Evolutionary conservation across 2,113 vertebrate species (phyloP), one percentile per base, ranked within the genome.

Genomic region (Dryoscopus gambensis): DNA sequence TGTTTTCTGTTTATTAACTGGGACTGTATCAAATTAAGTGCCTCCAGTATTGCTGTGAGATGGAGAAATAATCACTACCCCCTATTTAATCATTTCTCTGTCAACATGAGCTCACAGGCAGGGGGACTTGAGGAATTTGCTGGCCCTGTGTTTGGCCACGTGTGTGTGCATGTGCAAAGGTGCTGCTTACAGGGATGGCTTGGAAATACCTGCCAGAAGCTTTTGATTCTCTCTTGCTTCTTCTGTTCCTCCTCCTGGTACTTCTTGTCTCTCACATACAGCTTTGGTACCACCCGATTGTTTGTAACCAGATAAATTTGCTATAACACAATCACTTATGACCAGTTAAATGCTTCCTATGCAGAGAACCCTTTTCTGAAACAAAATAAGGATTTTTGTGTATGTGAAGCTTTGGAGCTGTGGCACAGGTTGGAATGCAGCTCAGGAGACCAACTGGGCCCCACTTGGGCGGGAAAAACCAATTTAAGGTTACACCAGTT

Each of bases 1-100:
- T 91, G 33, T 63, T 65, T 81, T 70, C 82, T 84, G 74, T 87
- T 95, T 93, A 93, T 95, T 92, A 95, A 56, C 78, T 68, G 86
- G 79, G 82, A 62, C 78, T 90, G 62, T 95, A 87, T 95, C 70
- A 84, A 85, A 89, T 87, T 50, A 84, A 85, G 74, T 50, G 90
- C 35, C 75, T 64, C 44, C 59, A 71, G 57, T 33, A 15, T 39
- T 59, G 90, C 83, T 76, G 63, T 0, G 2, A 71, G 85, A 71
- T 59, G 35, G 47, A 79, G 65, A 27, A 50, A 49, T 30, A 74
- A 84, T 82, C 52, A 11, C 49, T 50, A 0, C 57, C 30, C 85
- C 84, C 65, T 63, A 1, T 80, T 82, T 37, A 42, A 85, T 92
- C 1, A 67, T 50, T 55, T 67, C 65, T 67, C 47, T 92, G 74